phyloP scores from a whole-genome alignment of 2,888 invertebrate species.

The Amiota mariae region DNA sequence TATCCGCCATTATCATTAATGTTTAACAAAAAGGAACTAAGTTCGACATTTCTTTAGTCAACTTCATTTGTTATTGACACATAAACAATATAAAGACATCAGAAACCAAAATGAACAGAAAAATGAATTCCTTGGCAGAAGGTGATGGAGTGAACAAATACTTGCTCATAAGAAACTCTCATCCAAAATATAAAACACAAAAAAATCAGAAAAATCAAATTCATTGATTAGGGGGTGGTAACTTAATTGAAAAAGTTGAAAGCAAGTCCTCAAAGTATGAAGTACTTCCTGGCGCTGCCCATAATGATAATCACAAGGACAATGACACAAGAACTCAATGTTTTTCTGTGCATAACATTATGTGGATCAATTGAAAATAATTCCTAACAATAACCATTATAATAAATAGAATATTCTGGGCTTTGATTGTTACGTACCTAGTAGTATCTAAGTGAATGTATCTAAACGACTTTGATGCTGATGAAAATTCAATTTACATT shows the following conservation, averaged over 20 bases:
- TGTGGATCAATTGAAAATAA: slow-evolving; percentile 2
- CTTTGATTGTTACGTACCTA: slow-evolving; percentile 49
- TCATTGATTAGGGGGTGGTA: too few relatives aligned
- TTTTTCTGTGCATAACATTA: too few relatives aligned
- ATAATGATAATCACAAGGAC: background rate
- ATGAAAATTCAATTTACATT: slow-evolving; percentile 56
- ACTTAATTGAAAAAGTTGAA: too few relatives aligned
- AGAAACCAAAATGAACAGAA: slow-evolving; percentile 33
- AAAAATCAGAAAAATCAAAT: background rate
- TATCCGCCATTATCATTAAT: background rate
- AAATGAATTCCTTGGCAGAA: background rate
- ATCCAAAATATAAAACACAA: background rate
- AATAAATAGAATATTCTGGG: slow-evolving; percentile 17
- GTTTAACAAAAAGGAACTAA: background rate
- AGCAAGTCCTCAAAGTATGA: too few relatives aligned
- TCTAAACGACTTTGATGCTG: slow-evolving; percentile 57
- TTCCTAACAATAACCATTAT: slow-evolving; percentile 10
- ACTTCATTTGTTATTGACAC: slow-evolving; percentile 63
- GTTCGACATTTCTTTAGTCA: slow-evolving; percentile 57
- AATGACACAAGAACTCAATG: background rate
- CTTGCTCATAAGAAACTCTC: background rate
- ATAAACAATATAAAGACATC: slow-evolving; percentile 63
- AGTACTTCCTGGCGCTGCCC: too few relatives aligned
- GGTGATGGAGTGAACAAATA: background rate
- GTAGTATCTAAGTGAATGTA: slow-evolving; percentile 55